These are phyloP conservation scores for Charaxes varanes DNA, from an alignment of 1,140 invertebrate genomes.

Conservation along the genomic window DNA sequence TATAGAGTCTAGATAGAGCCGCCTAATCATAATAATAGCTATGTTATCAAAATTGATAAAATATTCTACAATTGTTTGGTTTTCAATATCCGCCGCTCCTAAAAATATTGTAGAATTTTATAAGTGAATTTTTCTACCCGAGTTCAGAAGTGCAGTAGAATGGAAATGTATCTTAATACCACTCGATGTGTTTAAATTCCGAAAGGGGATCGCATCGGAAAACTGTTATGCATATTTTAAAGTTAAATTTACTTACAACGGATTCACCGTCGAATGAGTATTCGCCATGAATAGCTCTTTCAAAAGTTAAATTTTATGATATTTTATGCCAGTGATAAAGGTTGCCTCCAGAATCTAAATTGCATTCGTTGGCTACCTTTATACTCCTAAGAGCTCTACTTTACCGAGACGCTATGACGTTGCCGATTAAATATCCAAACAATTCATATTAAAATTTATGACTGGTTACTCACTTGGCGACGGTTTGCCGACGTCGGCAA, in stretches of 20 bases:
- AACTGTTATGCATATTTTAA: slow-evolving; percentile 74
- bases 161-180: slow-evolving; percentile 70
- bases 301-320: slow-evolving; percentile 57
- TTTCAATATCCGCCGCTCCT: background rate
- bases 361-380: no score
- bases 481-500: no score
- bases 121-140: slow-evolving; percentile 42
- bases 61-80: background rate
- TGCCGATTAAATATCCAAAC: no score
- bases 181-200: slow-evolving; percentile 67
- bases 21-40: no score
- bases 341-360: no score
- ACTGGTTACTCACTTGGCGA: no score
- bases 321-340: slow-evolving; percentile 47
- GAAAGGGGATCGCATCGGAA: slow-evolving; percentile 62
- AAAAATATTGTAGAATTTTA: slow-evolving; percentile 7
- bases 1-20: no score
- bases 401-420: no score
- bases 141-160: slow-evolving; percentile 46
- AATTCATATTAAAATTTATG: no score
- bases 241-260: slow-evolving; percentile 67
- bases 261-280: slow-evolving; percentile 45
- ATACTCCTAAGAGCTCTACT: no score
- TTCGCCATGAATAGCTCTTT: slow-evolving; percentile 48
- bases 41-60: no score